Evolutionary conservation across 2,797 vertebrate species (phyloP), one percentile per base, ranked within the genome.

Genomic region (Sebastes hubbsi): DNA sequence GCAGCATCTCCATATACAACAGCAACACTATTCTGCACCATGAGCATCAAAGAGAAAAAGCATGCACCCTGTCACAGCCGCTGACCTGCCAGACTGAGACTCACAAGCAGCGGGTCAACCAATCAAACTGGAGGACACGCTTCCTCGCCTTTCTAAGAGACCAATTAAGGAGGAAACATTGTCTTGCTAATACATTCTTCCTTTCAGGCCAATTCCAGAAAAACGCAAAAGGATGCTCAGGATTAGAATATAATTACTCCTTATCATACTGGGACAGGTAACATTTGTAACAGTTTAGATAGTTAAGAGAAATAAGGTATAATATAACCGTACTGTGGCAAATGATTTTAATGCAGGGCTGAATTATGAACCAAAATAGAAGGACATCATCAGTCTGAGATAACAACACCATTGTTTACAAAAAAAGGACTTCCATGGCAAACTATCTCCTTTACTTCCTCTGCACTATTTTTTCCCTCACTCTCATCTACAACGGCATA

Each of bases 1-100:
- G 73, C 77, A 82, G 63, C 55, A 75, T 81, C 71, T 86, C 67
- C 68, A 83, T 76, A 82, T 75, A 62, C 54, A 82, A 79, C 42
- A 69, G 36, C 64, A 49, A 22, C 20, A 34, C 18, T 59, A 16
- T 54, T 72, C 29, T 62, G 64, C 30, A 71, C 13, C 36, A 56
- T 49, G 68, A 25, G 52, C 60, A 82, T 79, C 77, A 84, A 75
- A 80, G 64, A 79, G 52, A 65, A 79, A 79, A 78, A 24, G 38
- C 36, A 0, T 67, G 72, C 52, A 71, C 56, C 56, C 67, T 52
- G 52, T 59, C 61, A 63, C 24, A 73, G 68, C 3, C 13, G 42
- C 38, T 69, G 80, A 85, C 77, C 62, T 36, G 25, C 24, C 34
- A 65, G 62, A 77, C 56, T 77, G 63, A 71, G 75, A 64, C 38